A percentile compares a stretch with the other conserved stretches of the same genome.
phyloP scores from a whole-genome alignment of 2,113 vertebrate species.

The Saimiri boliviensis region DNA sequence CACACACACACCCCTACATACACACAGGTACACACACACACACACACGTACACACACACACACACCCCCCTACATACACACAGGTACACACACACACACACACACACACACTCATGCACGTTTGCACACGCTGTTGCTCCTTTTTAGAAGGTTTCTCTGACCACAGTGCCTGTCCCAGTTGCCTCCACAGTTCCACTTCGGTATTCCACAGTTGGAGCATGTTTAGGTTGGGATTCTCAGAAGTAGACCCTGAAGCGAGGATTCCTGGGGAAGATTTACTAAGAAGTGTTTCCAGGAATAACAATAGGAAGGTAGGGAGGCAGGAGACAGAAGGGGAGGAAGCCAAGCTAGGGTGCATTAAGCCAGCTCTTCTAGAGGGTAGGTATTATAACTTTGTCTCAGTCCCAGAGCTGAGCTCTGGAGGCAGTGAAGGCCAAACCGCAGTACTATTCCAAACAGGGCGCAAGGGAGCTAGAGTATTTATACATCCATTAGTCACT shows the following conservation, averaged over 20 bases:
- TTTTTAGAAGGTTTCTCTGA: neutral
- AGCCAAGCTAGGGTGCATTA: neutral
- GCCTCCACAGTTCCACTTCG: neutral
- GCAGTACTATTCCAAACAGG: neutral
- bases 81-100: neutral
- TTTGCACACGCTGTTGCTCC: neutral
- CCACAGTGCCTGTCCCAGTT: neutral
- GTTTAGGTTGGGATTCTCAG: neutral
- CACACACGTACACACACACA: neutral
- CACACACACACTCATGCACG: neutral
- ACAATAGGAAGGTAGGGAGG: neutral
- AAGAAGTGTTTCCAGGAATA: slow-evolving; percentile 20
- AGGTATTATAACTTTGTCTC: neutral
- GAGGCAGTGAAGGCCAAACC: neutral
- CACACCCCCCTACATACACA: neutral
- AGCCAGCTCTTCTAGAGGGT: neutral
- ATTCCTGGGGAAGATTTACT: slow-evolving; percentile 14
- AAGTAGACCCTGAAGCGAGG: neutral
- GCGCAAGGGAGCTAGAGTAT: neutral
- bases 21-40: neutral
- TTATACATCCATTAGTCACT: neutral
- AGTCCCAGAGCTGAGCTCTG: neutral
- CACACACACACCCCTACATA: neutral
- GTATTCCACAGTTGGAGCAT: neutral
- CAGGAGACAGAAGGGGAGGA: neutral